Base-by-base conservation (phyloP, 2,797 vertebrate genomes). In the Helostoma temminkii region DNA sequence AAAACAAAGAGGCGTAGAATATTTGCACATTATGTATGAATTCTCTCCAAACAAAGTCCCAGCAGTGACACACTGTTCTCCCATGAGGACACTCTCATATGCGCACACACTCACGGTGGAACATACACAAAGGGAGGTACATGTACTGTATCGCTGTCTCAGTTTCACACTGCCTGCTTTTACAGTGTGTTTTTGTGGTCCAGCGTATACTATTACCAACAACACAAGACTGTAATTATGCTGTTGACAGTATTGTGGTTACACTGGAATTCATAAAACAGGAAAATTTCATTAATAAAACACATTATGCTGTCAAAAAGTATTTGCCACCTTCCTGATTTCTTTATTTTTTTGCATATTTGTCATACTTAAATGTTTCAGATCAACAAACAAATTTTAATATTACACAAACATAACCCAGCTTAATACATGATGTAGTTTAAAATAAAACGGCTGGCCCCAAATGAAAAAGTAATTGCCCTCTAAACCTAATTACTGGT, bases 21-120 rank as follows among this genome's bases (percentile, higher is more conserved):
- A 72, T 80, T 66, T 78, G 56, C 37, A 19, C 69, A 71, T 78
- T 83, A 71, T 78, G 52, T 79, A 63, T 81, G 74, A 21, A 46
- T 64, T 81, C 39, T 25, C 48, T 32, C 48, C 1, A 24, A 82
- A 79, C 76, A 82, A 85, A 90, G 80, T 63, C 74, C 47, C 39
- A 78, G 47, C 65, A 54, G 21, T 76, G 68, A 69, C 69, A 66
- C 57, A 8, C 6, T 61, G 47, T 75, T 67, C 69, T 67, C 76
- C 71, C 78, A 50, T 11, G 53, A 69, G 71, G 16, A 25, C 32
- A 22, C 36, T 16, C 25, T 15, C 53, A 56, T 30, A 28, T 18
- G 11, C n/a, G n/a, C 53, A 42, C 53, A 64, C n/a, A 36, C 25
- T 21, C 18, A 7, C 12, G 50, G 45, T 26, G 22, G 19, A 34